Evolutionary conservation across 2,888 invertebrate genomes (phyloP).

Genomic region (Hirtodrosophila duncani): DNA sequence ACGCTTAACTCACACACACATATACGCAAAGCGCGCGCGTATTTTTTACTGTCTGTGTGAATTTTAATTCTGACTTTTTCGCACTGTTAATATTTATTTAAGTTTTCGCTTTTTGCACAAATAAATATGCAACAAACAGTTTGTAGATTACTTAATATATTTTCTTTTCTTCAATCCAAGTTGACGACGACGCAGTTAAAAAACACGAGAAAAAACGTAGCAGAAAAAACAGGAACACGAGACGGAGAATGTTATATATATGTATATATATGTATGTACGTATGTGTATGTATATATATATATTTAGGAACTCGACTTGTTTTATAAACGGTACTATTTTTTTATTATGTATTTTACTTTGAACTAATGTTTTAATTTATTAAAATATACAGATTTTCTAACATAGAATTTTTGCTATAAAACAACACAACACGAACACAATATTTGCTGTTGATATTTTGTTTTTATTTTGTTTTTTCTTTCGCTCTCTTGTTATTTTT

Average conservation of each 20-base stretch:
- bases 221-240: too few relatives aligned
- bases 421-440: conserved; percentile 44
- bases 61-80: conserved; percentile 17
- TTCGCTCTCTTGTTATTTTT: conserved; percentile 25
- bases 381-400: too few relatives aligned
- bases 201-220: conserved; percentile 21
- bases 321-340: conserved; percentile 26
- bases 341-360: too few relatives aligned
- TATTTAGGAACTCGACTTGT: conserved; percentile 51
- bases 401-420: too few relatives aligned
- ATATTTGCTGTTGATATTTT: conserved; percentile 10
- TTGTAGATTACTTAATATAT: conserved; percentile 11
- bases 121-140: conserved; percentile 33
- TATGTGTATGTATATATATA: conserved; percentile 9
- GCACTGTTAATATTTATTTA: conserved; percentile 18
- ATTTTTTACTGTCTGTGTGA: conserved; percentile 32
- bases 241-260: too few relatives aligned
- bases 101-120: conserved; percentile 32
- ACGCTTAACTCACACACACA: conserved; percentile 3
- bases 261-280: too few relatives aligned
- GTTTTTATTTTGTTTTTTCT: conserved; percentile 22
- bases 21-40: conserved; percentile 46
- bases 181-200: too few relatives aligned
- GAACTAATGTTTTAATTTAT: too few relatives aligned
- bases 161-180: too few relatives aligned